Evolutionary conservation across 1,140 invertebrate genomes (phyloP), one percentile per base, ranked within the genome.

Genomic region (Trinorchestia longiramus): DNA sequence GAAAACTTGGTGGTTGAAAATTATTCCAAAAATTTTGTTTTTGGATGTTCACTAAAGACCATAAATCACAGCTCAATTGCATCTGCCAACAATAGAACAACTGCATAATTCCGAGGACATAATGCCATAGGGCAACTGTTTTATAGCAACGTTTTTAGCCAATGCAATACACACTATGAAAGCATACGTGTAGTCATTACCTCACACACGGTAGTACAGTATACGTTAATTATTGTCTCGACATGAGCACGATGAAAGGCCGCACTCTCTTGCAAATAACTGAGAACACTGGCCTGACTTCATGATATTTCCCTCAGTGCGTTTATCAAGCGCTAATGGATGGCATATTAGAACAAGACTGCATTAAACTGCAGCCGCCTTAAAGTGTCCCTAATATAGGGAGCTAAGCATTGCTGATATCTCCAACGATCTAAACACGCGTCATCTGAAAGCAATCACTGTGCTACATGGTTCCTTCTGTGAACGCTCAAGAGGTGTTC

Each of bases 371-470:
- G 43, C 43, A n/a, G 44, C 44, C 41, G 47, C 40, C 43, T 8
- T 94, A 45, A 8, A 45, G 23, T 45, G 43, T 17, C 8, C 92
- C 44, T 40, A 94, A 94, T 94, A 94, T 94, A 94, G 92, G 43
- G 11, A n/a, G 40, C 43, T 40, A 47, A 41, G 41, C 44, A 43
- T 11, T 43, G 43, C 41, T 94, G 43, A 8, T 36, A 94, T 94
- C 92, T 42, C 36, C 3, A 94, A 47, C 8, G 40, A 94, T 94
- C 43, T 94, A 45, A 40, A 45, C 40, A 43, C 92, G 41, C 44
- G 92, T n/a, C 43, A 45, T 47, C 92, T 94, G 92, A 94, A 94
- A 47, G 92, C 92, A 94, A 94, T 44, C 92, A 94, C 41, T 94
- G 92, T 94, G 92, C 92, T 94, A 94, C 92, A 94, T 47, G 92